Conservation (phyloP, 2,113 vertebrate genomes). For the Dolichotis patagonum region DNA sequence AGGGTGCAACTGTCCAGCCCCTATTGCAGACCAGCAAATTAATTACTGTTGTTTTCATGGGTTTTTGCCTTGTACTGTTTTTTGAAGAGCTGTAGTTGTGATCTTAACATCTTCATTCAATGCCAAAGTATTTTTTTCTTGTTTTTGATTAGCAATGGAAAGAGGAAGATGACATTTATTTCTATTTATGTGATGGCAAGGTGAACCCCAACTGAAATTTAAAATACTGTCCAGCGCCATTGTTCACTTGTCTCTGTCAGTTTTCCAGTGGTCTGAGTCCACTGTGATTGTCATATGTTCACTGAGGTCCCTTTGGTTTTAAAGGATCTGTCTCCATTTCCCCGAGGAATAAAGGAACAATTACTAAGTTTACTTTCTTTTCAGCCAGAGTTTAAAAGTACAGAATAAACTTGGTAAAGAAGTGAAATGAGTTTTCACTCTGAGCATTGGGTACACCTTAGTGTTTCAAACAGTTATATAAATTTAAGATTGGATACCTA, state of each 20-base stretch:
- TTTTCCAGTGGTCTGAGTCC: neutral
- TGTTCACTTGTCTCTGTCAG: neutral
- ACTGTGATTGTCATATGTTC: neutral
- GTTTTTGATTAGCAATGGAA: constrained; percentile 40
- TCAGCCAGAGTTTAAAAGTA: constrained; percentile 31
- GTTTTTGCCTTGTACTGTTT: neutral
- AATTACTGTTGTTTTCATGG: neutral
- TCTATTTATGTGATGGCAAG: neutral
- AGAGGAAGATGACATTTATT: neutral
- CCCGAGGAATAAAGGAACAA: constrained; percentile 32
- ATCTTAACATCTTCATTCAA: neutral
- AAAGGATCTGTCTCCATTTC: constrained; percentile 5
- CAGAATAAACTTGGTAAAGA: neutral
- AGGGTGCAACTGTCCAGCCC: neutral
- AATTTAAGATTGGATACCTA: constrained; percentile 8
- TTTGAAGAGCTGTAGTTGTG: neutral
- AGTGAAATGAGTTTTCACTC: neutral
- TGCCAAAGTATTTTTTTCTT: neutral
- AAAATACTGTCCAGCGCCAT: neutral
- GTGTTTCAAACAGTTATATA: neutral
- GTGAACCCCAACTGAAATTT: neutral
- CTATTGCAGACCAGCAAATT: neutral
- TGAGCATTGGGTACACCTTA: neutral
- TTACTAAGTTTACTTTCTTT: constrained; percentile 12
- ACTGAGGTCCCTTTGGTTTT: neutral